Conservation (phyloP, 2,888 invertebrate genomes). For the Exocentrus adspersus region DNA sequence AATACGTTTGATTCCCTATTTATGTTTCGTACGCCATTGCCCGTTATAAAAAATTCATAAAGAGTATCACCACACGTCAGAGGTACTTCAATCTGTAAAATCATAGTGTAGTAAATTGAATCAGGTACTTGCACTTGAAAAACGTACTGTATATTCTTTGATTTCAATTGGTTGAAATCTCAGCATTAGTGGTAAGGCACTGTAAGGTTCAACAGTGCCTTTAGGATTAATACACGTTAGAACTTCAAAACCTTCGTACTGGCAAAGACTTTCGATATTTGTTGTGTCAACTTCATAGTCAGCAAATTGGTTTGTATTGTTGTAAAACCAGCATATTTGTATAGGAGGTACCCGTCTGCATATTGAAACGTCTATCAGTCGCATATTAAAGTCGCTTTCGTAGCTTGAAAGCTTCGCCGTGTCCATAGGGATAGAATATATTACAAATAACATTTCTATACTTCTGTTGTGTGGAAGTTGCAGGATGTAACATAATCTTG, state of each 20-base stretch:
- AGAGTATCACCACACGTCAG: conserved; percentile 16
- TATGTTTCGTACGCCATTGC: background rate
- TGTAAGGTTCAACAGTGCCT: conserved; percentile 51
- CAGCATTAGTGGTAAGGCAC: conserved; percentile 56
- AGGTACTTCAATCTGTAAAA: conserved; percentile 26
- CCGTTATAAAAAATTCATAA: background rate
- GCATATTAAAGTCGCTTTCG: conserved; percentile 35
- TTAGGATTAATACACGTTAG: conserved; percentile 58
- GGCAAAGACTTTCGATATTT: conserved; percentile 51
- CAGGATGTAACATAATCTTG: conserved; percentile 58
- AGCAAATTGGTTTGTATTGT: conserved; percentile 54
- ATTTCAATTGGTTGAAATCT: conserved; percentile 61
- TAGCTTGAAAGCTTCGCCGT: conserved; percentile 39
- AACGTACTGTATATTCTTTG: conserved; percentile 55
- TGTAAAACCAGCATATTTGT: conserved; percentile 62
- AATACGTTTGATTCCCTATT: background rate
- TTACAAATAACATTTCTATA: conserved; percentile 53
- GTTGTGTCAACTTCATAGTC: conserved; percentile 51
- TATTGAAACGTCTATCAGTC: conserved; percentile 53
- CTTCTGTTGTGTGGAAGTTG: conserved; percentile 57
- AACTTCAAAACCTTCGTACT: conserved; percentile 53
- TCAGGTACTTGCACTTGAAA: too few relatives aligned
- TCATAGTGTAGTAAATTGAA: too few relatives aligned
- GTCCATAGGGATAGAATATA: conserved; percentile 45
- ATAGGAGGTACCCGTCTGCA: conserved; percentile 54